These are phyloP conservation scores for Amphiprion percula DNA, from an alignment of 2,113 vertebrate genomes.

Conservation along the genomic window DNA sequence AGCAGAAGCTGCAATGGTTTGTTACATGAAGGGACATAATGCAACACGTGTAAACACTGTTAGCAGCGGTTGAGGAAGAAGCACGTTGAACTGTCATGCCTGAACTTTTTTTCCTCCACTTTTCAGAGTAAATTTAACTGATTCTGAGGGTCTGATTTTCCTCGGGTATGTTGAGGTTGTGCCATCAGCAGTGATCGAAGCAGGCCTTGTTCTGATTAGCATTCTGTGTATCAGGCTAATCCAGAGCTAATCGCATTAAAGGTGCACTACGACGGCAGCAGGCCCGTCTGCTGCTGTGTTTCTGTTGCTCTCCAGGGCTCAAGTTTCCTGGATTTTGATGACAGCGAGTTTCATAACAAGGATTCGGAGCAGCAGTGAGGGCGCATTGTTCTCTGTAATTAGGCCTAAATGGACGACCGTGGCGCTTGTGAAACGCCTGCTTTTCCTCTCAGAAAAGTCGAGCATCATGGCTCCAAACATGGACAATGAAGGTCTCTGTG, in stretches of 20 bases:
- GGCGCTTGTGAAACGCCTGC: neutral
- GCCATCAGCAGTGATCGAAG: neutral
- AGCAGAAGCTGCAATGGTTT: conserved; percentile 28
- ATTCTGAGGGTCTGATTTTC: neutral
- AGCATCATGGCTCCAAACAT: neutral
- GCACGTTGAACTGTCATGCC: too few relatives aligned
- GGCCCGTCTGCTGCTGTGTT: conserved; percentile 10
- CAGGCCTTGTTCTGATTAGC: conserved; percentile 24
- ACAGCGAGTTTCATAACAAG: conserved; percentile 9
- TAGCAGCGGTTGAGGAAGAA: neutral
- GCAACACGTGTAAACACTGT: neutral
- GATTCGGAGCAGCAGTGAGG: neutral
- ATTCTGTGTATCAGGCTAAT: conserved; percentile 60
- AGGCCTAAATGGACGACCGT: neutral
- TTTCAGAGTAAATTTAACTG: neutral
- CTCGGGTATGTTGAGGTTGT: neutral
- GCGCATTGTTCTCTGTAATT: neutral
- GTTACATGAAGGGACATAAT: conserved; percentile 1
- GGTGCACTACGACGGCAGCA: conserved; percentile 18
- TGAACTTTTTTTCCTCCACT: neutral
- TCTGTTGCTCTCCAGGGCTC: neutral
- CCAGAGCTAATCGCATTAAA: conserved; percentile 78
- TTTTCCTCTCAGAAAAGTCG: neutral
- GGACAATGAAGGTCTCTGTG: conserved; percentile 34
- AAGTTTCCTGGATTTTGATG: neutral